phyloP scores from a whole-genome alignment of 2,888 invertebrate species.

The Hyalella azteca region DNA sequence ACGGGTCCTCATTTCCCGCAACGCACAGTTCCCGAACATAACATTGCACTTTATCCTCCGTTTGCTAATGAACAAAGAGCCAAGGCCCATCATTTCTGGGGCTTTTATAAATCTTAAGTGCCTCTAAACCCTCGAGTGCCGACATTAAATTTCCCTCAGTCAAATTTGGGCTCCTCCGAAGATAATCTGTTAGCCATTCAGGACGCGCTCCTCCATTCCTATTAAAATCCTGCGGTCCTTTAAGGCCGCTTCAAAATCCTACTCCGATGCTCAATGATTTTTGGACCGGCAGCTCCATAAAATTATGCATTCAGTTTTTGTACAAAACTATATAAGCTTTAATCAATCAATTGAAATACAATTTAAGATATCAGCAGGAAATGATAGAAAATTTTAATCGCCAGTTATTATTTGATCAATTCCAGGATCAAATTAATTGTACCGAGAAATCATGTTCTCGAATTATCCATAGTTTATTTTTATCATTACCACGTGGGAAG shows the following conservation, averaged over 20 bases:
- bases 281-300: background rate
- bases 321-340: too few species aligned
- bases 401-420: too few species aligned
- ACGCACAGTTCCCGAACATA: background rate
- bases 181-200: conserved; percentile 27
- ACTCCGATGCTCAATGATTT: background rate
- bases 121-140: conserved; percentile 33
- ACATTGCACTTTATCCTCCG: conserved; percentile 33
- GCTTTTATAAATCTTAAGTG: conserved; percentile 35
- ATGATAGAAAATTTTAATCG: too few species aligned
- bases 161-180: conserved; percentile 23
- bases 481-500: too few species aligned
- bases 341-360: too few species aligned
- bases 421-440: too few species aligned
- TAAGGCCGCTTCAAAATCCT: background rate
- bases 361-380: too few species aligned
- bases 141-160: conserved; percentile 29
- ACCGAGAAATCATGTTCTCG: too few species aligned
- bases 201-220: background rate
- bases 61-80: conserved; percentile 35
- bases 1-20: background rate
- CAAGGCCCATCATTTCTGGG: conserved; percentile 13
- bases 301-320: background rate
- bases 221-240: background rate
- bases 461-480: too few species aligned